Evolutionary conservation across 2,888 invertebrate species (phyloP).

Genomic region (Pseudolycoriella hygida): DNA sequence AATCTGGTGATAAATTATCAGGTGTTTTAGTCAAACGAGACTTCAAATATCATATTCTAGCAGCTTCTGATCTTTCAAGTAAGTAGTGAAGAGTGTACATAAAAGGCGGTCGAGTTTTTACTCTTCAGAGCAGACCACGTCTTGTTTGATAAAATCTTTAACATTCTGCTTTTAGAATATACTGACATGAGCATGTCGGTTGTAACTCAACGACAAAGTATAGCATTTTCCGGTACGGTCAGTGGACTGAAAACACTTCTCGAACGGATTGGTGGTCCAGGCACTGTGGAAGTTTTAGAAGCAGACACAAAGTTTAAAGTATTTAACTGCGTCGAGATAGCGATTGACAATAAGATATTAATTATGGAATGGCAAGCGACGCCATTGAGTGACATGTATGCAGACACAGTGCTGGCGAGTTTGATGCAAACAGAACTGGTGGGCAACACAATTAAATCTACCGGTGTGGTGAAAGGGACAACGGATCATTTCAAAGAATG

Average conservation of each 20-base stretch:
- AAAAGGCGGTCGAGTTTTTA: too few relatives aligned
- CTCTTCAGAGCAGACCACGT: too few relatives aligned
- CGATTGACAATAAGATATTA: constrained; percentile 63
- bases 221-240: constrained; percentile 66
- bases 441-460: constrained; percentile 40
- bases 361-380: constrained; percentile 89
- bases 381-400: constrained; percentile 95
- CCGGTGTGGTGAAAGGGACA: constrained; percentile 57
- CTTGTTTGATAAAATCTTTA: too few relatives aligned
- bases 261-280: constrained; percentile 52
- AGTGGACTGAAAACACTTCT: constrained; percentile 56
- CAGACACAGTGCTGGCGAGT: constrained; percentile 83
- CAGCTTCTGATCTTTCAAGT: constrained; percentile 80
- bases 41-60: constrained; percentile 92
- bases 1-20: constrained; percentile 60
- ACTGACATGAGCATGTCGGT: constrained; percentile 90
- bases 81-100: constrained; percentile 46
- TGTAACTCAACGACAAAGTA: constrained; percentile 80
- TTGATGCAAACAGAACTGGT: constrained; percentile 66
- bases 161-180: constrained; percentile 52
- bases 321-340: constrained; percentile 68
- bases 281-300: constrained; percentile 48
- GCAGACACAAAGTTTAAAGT: constrained; percentile 57
- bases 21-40: constrained; percentile 93
- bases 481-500: constrained; percentile 74